Conservation (phyloP, 2,113 vertebrate genomes). For the Brachypodius melanocephalos region DNA sequence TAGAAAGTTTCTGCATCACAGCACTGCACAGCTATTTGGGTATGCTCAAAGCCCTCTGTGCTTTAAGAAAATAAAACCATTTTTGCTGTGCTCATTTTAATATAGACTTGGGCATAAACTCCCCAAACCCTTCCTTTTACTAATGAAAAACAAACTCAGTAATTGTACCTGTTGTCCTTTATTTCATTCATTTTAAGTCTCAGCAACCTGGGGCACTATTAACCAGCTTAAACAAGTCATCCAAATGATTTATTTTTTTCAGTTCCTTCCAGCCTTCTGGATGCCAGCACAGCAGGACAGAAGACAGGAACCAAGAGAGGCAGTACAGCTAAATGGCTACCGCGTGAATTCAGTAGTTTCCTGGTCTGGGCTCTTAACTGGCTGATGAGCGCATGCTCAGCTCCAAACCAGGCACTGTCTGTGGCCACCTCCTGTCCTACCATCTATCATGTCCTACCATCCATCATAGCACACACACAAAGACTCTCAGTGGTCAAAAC, state of each 20-base stretch:
- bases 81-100: neutral
- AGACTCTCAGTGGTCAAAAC: neutral
- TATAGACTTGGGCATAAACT: neutral
- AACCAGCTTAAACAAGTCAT: neutral
- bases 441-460: neutral
- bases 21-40: neutral
- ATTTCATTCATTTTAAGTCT: neutral
- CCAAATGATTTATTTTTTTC: neutral
- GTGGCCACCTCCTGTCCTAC: neutral
- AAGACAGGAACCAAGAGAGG: neutral
- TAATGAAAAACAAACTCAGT: neutral
- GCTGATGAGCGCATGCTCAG: rapidly evolving
- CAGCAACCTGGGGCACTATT: neutral
- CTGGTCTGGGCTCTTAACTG: neutral
- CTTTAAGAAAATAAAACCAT: neutral
- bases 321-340: neutral
- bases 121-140: neutral
- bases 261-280: neutral
- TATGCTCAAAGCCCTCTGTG: neutral
- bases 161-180: neutral
- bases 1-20: neutral
- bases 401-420: neutral
- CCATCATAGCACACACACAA: neutral
- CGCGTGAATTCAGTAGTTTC: neutral
- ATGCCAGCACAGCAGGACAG: neutral